phyloP scores from a whole-genome alignment of 2,797 vertebrate genomes.

The Scolopax rusticola region DNA sequence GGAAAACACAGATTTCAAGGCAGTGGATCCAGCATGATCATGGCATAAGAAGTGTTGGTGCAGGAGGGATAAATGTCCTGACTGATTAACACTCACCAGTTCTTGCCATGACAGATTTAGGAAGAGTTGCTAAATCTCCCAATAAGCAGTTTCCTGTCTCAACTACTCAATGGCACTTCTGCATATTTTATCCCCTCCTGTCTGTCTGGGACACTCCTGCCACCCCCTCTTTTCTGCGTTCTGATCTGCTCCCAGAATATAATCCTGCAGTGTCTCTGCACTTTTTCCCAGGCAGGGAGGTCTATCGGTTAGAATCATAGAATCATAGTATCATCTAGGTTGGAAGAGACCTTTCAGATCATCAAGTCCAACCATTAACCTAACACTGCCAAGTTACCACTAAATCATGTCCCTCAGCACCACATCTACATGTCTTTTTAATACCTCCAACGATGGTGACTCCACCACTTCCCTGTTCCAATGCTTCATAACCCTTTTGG shows the following conservation, averaged over 20 bases:
- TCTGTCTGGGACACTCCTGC: not conserved
- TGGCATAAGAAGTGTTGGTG: not conserved
- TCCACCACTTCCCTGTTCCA: not conserved
- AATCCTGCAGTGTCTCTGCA: not conserved
- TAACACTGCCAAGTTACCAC: not conserved
- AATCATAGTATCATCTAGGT: not conserved
- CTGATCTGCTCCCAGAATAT: not conserved
- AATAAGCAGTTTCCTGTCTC: not conserved
- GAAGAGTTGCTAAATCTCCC: not conserved
- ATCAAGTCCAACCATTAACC: not conserved
- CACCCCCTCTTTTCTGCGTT: not conserved
- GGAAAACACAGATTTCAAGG: not conserved
- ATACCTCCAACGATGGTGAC: not conserved
- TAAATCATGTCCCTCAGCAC: not conserved
- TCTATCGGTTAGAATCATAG: not conserved
- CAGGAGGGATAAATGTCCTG: not conserved
- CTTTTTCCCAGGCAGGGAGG: not conserved
- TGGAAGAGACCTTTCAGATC: not conserved
- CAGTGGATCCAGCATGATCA: not conserved
- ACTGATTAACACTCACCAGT: not conserved
- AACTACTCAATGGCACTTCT: not conserved
- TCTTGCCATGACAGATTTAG: conserved; percentile 5
- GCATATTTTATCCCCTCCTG: not conserved
- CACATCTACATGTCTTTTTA: not conserved
- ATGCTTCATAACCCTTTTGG: not conserved